phyloP scores from a whole-genome alignment of 2,797 vertebrate species.

The Moxostoma hubbsi region DNA sequence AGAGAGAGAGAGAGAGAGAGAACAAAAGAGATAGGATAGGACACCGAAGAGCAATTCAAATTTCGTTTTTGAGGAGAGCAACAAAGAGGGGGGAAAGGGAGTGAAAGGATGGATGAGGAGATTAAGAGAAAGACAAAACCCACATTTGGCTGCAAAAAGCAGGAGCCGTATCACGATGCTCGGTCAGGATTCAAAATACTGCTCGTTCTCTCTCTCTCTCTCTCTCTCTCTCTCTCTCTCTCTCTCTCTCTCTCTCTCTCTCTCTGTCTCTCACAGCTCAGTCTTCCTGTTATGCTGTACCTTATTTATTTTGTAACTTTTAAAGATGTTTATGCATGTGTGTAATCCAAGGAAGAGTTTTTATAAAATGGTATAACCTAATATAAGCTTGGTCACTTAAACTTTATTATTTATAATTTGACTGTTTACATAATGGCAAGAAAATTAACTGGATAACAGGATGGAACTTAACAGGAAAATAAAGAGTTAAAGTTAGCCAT shows the following conservation, averaged over 20 bases:
- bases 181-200: background rate
- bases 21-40: constrained; percentile 62
- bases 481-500: too few relatives aligned
- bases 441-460: too few relatives aligned
- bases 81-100: constrained; percentile 36
- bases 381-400: too few relatives aligned
- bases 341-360: too few relatives aligned
- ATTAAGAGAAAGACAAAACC: constrained; percentile 57
- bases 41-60: constrained; percentile 62
- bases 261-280: background rate
- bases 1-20: constrained; percentile 60
- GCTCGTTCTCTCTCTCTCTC: background rate
- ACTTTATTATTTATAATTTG: too few relatives aligned
- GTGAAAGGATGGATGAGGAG: constrained; percentile 57
- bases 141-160: constrained; percentile 40
- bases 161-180: background rate
- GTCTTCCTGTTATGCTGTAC: too few relatives aligned
- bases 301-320: too few relatives aligned
- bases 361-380: too few relatives aligned
- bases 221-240: background rate
- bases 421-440: too few relatives aligned
- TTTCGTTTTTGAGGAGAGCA: constrained; percentile 58
- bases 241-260: background rate
- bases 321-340: too few relatives aligned
- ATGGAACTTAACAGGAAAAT: too few relatives aligned